Base-by-base conservation (phyloP, 2,888 invertebrate species). In the Pemphredon lugubris region DNA sequence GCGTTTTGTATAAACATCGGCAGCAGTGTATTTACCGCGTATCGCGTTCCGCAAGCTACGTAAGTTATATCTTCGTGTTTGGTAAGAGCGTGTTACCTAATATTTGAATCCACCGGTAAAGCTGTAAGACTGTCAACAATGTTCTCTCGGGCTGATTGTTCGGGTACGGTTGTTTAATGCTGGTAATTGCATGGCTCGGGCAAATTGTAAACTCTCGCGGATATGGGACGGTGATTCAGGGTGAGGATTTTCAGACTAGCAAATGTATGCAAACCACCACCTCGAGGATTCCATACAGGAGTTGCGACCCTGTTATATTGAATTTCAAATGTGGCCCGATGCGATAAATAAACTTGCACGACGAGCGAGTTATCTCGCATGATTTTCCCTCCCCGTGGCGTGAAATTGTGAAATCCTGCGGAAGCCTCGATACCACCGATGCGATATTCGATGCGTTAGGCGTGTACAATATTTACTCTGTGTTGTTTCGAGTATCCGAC, bases 261-360 rank as follows among this genome's bases (percentile, higher is more conserved):
- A 63, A 74, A 70, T 73, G 37, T 58, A 74, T 61, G 74, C 61
- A 65, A 70, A 74, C 66, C 66, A 45, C 50, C 64, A 54, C 64
- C 42, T 32, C 42, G 59, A 70, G 65, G 44, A 73, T 71, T 58
- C 58, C 34, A 11, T 32, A 30, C 6, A 53, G 37, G 48, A 69
- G 68, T 65, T 63, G 61, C 37, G 21, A 26, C 16, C 26, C 13
- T 40, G 59, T 64, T 60, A 72, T 77, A 75, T 76, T 76, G 76
- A 82, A 81, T 84, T 81, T 75, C 81, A 81, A 84, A 79, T 73
- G 60, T 55, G 47, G 37, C 34, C 34, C 61, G 53, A 69, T 59
- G 73, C 65, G 61, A 82, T 75, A 82, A 81, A 82, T 83, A 80
- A 81, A 71, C 65, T 70, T 47, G 50, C 47, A n/a, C 40, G 23